Percentiles rank a stretch among this genome's conserved stretches.
Evolutionary conservation across 2,888 invertebrate genomes (phyloP).

Genomic region (Nymphalis c-album): DNA sequence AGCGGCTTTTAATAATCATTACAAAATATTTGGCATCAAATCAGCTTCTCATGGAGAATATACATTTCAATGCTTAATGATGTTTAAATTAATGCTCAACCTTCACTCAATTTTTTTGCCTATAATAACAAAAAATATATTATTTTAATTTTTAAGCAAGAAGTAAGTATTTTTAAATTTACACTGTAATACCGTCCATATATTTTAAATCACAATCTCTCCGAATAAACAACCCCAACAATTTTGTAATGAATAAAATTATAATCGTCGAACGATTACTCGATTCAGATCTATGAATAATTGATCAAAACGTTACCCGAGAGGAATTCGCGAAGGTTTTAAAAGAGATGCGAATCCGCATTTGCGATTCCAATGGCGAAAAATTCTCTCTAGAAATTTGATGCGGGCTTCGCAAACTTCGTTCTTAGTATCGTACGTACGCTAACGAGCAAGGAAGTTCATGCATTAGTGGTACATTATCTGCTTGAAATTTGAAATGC

Average conservation of each 20-base stretch:
- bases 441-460: conserved; percentile 41
- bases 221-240: background rate
- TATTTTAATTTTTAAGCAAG: no score
- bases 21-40: no score
- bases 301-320: conserved; percentile 20
- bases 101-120: no score
- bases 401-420: conserved; percentile 28
- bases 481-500: conserved; percentile 38
- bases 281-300: conserved; percentile 20
- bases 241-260: conserved; percentile 10
- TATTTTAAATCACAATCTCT: background rate
- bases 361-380: conserved; percentile 25
- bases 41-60: background rate
- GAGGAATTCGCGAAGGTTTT: conserved; percentile 18
- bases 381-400: conserved; percentile 12
- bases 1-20: no score
- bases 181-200: background rate
- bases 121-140: no score
- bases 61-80: no score
- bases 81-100: no score
- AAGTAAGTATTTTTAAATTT: no score
- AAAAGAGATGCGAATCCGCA: conserved; percentile 17
- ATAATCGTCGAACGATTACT: conserved; percentile 19
- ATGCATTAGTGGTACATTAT: conserved; percentile 36
- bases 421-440: conserved; percentile 14